phyloP scores from a whole-genome alignment of 1,140 invertebrate genomes.

The Drosophila nebulosa region DNA sequence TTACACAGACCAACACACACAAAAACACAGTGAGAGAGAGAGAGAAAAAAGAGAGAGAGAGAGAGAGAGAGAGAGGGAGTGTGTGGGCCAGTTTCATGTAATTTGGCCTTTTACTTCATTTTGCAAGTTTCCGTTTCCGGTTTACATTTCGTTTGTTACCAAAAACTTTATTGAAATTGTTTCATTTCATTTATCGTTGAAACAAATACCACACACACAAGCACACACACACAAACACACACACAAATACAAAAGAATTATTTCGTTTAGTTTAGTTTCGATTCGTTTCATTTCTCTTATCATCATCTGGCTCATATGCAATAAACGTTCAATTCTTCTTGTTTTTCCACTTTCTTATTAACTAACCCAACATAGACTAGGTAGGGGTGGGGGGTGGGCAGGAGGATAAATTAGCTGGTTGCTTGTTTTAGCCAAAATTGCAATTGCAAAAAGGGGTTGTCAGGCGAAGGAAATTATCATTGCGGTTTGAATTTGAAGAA shows the following conservation, averaged over 20 bases:
- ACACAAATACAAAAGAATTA: background rate
- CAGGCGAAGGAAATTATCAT: too few species aligned
- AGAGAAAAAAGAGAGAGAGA: background rate
- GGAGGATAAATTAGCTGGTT: too few species aligned
- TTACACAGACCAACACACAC: conserved; percentile 6
- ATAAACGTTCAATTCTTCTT: conserved; percentile 18
- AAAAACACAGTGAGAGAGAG: background rate
- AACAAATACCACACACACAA: background rate
- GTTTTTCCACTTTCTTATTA: conserved; percentile 44
- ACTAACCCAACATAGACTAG: conserved; percentile 47
- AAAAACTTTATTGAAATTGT: conserved; percentile 74
- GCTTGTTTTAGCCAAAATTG: background rate
- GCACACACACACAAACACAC: background rate
- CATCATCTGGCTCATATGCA: background rate
- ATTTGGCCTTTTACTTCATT: conserved; percentile 72
- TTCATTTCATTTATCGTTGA: conserved; percentile 69
- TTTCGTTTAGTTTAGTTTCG: conserved; percentile 3
- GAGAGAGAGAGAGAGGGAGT: background rate
- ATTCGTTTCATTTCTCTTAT: background rate
- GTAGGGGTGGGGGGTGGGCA: too few species aligned
- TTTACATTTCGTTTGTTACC: conserved; percentile 59
- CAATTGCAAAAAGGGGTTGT: too few species aligned
- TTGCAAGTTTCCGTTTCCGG: conserved; percentile 60
- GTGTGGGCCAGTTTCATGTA: conserved; percentile 46
- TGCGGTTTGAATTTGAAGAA: background rate